Percentiles rank a stretch among this genome's conserved stretches.
phyloP scores from a whole-genome alignment of 2,797 vertebrate genomes.

The Meriones psammophilus region DNA sequence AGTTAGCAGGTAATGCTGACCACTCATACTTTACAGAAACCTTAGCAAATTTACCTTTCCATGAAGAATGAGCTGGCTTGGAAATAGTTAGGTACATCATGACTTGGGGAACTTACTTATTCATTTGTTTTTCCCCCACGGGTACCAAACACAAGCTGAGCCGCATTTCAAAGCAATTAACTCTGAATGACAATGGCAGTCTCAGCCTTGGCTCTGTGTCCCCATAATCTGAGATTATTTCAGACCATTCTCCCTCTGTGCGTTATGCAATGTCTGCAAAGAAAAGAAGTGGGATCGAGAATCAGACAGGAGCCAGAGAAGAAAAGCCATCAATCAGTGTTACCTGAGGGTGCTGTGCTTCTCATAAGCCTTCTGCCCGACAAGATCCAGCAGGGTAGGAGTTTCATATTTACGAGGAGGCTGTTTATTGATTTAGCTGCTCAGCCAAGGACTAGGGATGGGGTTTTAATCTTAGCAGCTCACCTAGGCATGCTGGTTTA shows the following conservation, averaged over 20 bases:
- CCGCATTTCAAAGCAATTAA: constrained; percentile 14
- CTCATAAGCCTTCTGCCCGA: not conserved
- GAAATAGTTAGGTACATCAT: constrained; percentile 63
- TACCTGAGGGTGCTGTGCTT: not conserved
- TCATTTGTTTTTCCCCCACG: constrained; percentile 23
- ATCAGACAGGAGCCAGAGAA: constrained; percentile 45
- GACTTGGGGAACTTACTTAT: not conserved
- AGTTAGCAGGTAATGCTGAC: constrained; percentile 55
- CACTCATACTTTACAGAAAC: not conserved
- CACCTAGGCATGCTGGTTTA: constrained; percentile 15
- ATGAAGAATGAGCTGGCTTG: constrained; percentile 15
- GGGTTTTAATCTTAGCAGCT: constrained; percentile 53
- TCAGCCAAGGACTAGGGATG: not conserved
- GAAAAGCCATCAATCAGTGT: constrained; percentile 40
- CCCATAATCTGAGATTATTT: constrained; percentile 93
- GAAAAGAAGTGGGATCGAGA: constrained; percentile 80
- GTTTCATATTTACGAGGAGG: constrained; percentile 44
- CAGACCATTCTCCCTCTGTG: constrained; percentile 86
- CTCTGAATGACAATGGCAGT: constrained; percentile 59
- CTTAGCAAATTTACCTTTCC: not conserved
- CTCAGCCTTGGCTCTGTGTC: constrained; percentile 72
- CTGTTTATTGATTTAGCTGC: constrained; percentile 37
- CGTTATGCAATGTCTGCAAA: constrained; percentile 88
- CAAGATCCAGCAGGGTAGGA: constrained; percentile 17
- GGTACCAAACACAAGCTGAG: not conserved